Base-by-base conservation (phyloP, 1,140 invertebrate species). In the Drosophila rufa region DNA sequence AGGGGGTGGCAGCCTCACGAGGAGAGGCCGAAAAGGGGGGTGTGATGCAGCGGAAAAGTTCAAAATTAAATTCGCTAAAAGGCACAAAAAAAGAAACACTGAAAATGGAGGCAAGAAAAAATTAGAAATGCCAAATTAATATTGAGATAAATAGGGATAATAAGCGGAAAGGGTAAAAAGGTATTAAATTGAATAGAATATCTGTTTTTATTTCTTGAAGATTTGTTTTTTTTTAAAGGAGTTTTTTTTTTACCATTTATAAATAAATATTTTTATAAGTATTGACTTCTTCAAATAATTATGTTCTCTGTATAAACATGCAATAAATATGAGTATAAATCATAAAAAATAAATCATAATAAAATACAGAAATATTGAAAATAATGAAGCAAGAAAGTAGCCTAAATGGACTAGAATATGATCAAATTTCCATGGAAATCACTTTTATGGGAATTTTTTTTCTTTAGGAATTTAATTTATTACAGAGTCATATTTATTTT, bases 111-210 rank as follows among this genome's bases (percentile, higher is more conserved):
- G 9, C 38, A 82, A 70, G 56, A 17, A 50, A 53, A 61, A 75
- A 69, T 75, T 79, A 75, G 51, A 87, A 79, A 87, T 80, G 68
- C 67, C 65, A 82, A 78, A 78, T 87, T 80, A 80, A 80, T 87
- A 75, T 80, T 66, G 22, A 75, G 47, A 80, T 66, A 76, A 50
- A 77, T 45, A 51, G 48, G 15, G 19, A 19, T 19, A 47, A n/a
- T 62, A 43, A 50, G 4, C 0, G 7, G 6, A 33, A 38, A 19
- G 42, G n/a, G 2, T 25, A 19, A 25, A 43, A 36, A 25, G 6
- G 17, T 9, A 36, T 14, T 14, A 14, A 36, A 19, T 14, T 1
- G 11, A 4, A 6, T 0, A 4, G 14, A 9, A 25, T 15, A 6
- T 14, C 1, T 48, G 9, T 36, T 19, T 19, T 53, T 14, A 8